Evolutionary conservation across 2,888 invertebrate species (phyloP).

Genomic region (Galeopsomyia nigrocyanea): DNA sequence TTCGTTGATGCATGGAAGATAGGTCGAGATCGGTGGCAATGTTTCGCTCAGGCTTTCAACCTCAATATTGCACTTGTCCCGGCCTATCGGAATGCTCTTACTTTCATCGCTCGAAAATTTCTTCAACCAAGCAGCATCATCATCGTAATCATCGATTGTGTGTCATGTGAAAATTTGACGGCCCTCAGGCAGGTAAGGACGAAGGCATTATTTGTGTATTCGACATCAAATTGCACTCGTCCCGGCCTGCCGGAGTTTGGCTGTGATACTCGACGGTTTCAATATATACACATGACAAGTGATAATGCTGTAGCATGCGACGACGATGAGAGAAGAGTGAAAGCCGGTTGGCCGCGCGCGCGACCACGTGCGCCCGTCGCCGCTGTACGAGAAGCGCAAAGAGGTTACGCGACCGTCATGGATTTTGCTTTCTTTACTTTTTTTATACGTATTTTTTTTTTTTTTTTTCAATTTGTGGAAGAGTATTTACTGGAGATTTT

Average conservation of each 20-base stretch:
- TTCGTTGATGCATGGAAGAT: constrained; percentile 62
- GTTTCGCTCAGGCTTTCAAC: constrained; percentile 58
- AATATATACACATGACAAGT: neutral
- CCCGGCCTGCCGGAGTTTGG: constrained; percentile 67
- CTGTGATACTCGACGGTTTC: constrained; percentile 8
- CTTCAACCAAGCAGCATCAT: neutral
- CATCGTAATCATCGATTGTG: neutral
- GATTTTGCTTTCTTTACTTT: too few relatives aligned
- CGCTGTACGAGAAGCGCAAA: constrained; percentile 2
- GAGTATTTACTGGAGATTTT: neutral
- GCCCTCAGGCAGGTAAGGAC: constrained; percentile 64
- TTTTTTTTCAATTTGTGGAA: too few relatives aligned
- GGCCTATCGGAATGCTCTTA: constrained; percentile 68
- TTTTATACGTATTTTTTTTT: too few relatives aligned
- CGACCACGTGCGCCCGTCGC: constrained; percentile 1
- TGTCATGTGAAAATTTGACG: constrained; percentile 37
- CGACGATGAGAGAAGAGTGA: constrained; percentile 8
- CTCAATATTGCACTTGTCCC: constrained; percentile 71
- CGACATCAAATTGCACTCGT: constrained; percentile 69
- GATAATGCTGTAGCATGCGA: constrained; percentile 20
- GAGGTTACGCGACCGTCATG: constrained; percentile 4
- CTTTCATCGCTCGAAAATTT: constrained; percentile 33
- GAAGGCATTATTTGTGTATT: constrained; percentile 66
- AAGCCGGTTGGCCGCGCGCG: constrained; percentile 10
- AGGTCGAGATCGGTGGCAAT: constrained; percentile 70